These are phyloP conservation scores for Oncorhynchus kisutch DNA, from an alignment of 2,113 vertebrate genomes.

Conservation along the genomic window DNA sequence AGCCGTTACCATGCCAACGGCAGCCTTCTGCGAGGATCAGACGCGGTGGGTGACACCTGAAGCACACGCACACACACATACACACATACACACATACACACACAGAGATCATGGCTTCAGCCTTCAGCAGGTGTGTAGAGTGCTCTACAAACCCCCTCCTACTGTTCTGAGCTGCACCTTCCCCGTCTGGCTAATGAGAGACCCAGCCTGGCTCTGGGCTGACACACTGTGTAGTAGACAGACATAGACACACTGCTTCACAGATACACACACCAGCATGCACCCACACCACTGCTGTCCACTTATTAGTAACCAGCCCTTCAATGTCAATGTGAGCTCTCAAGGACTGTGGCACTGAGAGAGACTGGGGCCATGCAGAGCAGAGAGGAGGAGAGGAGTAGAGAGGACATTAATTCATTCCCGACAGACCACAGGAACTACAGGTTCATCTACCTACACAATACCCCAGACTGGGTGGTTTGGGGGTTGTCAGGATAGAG, in stretches of 20 bases:
- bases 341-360: slow-evolving; percentile 63
- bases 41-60: slow-evolving; percentile 69
- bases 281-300: slow-evolving; percentile 32
- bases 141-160: background rate
- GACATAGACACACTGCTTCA: background rate
- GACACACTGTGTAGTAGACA: background rate
- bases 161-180: slow-evolving; percentile 28
- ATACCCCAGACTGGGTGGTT: slow-evolving; percentile 7
- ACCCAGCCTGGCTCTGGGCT: slow-evolving; percentile 32
- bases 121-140: slow-evolving; percentile 29
- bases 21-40: slow-evolving; percentile 61
- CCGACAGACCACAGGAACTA: too few relatives aligned
- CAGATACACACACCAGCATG: background rate
- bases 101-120: slow-evolving; percentile 27
- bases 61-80: slow-evolving; percentile 22
- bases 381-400: background rate
- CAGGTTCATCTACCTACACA: too few relatives aligned
- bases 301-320: slow-evolving; percentile 57
- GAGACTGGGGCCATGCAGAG: slow-evolving; percentile 54
- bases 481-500: background rate
- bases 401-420: too few relatives aligned
- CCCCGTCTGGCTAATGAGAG: too few relatives aligned
- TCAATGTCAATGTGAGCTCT: slow-evolving; percentile 70
- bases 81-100: slow-evolving; percentile 19
- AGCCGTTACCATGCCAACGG: slow-evolving; percentile 76